Base-by-base conservation (phyloP, 2,888 invertebrate genomes). In the Acanthococcus lagerstroemiae region DNA sequence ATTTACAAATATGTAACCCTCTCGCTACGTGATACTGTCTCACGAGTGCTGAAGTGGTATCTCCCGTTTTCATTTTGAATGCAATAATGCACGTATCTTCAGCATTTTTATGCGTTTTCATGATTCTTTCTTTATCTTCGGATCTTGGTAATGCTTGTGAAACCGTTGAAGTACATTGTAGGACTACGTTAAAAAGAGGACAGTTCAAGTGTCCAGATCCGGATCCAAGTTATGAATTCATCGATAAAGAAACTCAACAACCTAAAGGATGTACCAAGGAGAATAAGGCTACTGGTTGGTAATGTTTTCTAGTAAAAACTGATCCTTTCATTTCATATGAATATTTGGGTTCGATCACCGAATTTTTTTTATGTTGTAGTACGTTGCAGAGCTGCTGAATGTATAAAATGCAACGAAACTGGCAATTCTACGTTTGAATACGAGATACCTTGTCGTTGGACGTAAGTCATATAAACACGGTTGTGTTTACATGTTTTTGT, bases 391-490 rank as follows among this genome's bases (percentile, higher is more conserved):
- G 89, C 91, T 54, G 90, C 88, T 3, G 87, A 88, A 69, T 87
- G 87, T 7, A 84, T 96, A 57, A 83, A 83, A 68, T 96, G 96
- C 75, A 81, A 81, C 71, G 87, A 87, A 76, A 85, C 87, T 0
- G 84, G 85, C 65, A 89, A 87, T 75, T 83, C 85, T 30, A 86
- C 86, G 17, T 96, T 95, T 76, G 84, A 82, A 61, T 87, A 81
- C 73, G 87, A 90, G 72, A 80, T 93, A 72, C 87, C 90, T 9
- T 96, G 96, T 77, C 88, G 88, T 80, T 95, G 92, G 90, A 95
- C 95, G 91, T 93, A 82, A 85, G 92, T 85, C 70, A 52, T n/a
- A n/a, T n/a, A n/a, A n/a, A n/a, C n/a, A n/a, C 19, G 17, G 7
- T 50, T 7, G 19, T 22, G 3, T 45, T 12, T 22, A 54, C n/a